These are phyloP conservation scores for Eupsittula cactorum DNA, from an alignment of 2,113 vertebrate species.

Conservation along the genomic window DNA sequence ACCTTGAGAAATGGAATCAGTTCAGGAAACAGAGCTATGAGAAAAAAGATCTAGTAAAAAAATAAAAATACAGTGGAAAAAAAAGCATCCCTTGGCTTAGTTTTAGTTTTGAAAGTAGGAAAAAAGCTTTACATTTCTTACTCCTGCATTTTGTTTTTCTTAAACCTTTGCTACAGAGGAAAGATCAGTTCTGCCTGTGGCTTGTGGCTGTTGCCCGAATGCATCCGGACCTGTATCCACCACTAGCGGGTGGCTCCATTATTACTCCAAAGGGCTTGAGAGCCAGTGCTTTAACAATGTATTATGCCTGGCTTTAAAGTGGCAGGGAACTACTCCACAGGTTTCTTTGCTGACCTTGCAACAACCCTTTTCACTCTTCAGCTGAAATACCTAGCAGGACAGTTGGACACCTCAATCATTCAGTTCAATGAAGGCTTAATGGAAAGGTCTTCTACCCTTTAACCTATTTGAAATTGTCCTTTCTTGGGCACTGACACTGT, in stretches of 20 bases:
- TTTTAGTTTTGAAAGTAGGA: neutral
- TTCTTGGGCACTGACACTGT: neutral
- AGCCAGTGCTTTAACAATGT: neutral
- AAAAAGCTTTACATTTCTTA: neutral
- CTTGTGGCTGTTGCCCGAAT: neutral
- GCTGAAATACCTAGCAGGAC: neutral
- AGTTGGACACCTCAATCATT: neutral
- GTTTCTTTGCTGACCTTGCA: neutral
- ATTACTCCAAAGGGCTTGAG: neutral
- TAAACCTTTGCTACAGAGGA: neutral
- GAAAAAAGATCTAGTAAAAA: neutral
- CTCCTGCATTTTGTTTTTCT: neutral
- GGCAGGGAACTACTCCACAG: neutral
- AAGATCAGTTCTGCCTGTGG: neutral
- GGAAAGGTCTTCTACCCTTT: neutral
- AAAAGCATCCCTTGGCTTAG: constrained; percentile 21
- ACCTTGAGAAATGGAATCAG: neutral
- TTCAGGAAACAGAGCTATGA: constrained; percentile 1
- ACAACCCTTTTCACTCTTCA: neutral
- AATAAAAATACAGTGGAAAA: neutral
- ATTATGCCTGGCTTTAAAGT: neutral
- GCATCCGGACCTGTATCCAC: neutral
- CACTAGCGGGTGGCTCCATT: neutral
- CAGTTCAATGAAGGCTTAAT: neutral
- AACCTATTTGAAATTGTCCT: neutral